Evolutionary conservation across 2,888 invertebrate species (phyloP).

Genomic region (Scotopteryx bipunctaria): DNA sequence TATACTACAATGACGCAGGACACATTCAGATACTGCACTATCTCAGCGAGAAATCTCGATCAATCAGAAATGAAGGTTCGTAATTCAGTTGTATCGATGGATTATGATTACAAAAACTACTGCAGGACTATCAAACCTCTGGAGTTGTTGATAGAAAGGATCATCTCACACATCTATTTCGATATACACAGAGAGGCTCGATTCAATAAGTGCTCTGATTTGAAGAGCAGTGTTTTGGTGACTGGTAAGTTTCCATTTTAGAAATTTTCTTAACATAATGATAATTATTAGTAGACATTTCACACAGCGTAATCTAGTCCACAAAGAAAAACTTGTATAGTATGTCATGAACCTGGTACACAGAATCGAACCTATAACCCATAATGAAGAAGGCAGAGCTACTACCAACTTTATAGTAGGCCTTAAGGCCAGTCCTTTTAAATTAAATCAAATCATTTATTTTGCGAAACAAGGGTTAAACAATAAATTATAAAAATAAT

Average conservation of each 20-base stretch:
- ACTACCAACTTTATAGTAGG: no score
- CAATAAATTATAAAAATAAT: no score
- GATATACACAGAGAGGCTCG: slow-evolving; percentile 71
- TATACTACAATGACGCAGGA: slow-evolving; percentile 79
- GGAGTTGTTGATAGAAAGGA: slow-evolving; percentile 64
- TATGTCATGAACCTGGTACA: no score
- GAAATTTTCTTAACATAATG: background rate
- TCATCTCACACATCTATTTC: slow-evolving; percentile 65
- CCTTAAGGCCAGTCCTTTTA: no score
- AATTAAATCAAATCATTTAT: no score
- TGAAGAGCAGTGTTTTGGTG: slow-evolving; percentile 72
- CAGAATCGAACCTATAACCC: no score
- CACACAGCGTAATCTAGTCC: no score
- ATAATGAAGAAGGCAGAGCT: no score
- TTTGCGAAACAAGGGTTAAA: no score
- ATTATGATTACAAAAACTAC: slow-evolving; percentile 70
- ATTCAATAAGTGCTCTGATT: slow-evolving; percentile 62
- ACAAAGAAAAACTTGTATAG: no score
- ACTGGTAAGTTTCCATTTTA: slow-evolving; percentile 57
- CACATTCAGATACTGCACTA: slow-evolving; percentile 77
- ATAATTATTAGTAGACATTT: no score
- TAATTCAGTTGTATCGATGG: slow-evolving; percentile 51
- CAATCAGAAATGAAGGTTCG: slow-evolving; percentile 58
- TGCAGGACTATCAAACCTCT: slow-evolving; percentile 79
- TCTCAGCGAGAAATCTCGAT: slow-evolving; percentile 63